Percentiles rank a stretch among this genome's conserved stretches.
phyloP scores from a whole-genome alignment of 2,888 invertebrate genomes.

The Mystacides longicornis region DNA sequence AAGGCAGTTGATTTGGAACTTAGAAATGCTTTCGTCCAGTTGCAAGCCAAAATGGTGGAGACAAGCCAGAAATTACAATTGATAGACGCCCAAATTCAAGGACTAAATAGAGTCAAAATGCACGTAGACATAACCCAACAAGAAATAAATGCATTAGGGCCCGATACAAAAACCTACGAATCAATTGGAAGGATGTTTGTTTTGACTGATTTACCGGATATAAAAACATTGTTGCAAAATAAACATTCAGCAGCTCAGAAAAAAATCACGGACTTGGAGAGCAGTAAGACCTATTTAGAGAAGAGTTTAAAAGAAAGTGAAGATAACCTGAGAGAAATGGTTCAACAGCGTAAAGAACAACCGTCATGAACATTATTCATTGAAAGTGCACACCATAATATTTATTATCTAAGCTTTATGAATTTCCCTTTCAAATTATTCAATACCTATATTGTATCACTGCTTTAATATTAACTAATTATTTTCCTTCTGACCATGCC shows the following conservation, averaged over 20 bases:
- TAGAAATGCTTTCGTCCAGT: slow-evolving; percentile 69
- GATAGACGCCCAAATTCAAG: slow-evolving; percentile 70
- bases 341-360: slow-evolving; percentile 56
- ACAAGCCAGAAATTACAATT: slow-evolving; percentile 72
- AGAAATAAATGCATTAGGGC: slow-evolving; percentile 53
- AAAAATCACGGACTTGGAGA: slow-evolving; percentile 65
- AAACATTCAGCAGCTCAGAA: slow-evolving; percentile 50
- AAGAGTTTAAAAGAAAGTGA: slow-evolving; percentile 77
- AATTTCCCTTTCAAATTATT: too few species aligned
- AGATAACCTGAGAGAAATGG: slow-evolving; percentile 78
- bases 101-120: slow-evolving; percentile 57
- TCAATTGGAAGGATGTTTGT: slow-evolving; percentile 82
- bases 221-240: slow-evolving; percentile 56
- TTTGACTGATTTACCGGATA: slow-evolving; percentile 56
- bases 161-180: slow-evolving; percentile 66
- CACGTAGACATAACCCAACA: slow-evolving; percentile 66
- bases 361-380: slow-evolving; percentile 24
- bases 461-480: too few species aligned
- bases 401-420: too few species aligned
- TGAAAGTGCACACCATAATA: too few species aligned
- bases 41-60: slow-evolving; percentile 74
- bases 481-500: too few species aligned
- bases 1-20: slow-evolving; percentile 52
- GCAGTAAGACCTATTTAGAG: slow-evolving; percentile 72
- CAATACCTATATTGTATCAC: too few species aligned